These are phyloP conservation scores for Tinea semifulvella DNA, from an alignment of 2,888 invertebrate genomes.

Conservation along the genomic window DNA sequence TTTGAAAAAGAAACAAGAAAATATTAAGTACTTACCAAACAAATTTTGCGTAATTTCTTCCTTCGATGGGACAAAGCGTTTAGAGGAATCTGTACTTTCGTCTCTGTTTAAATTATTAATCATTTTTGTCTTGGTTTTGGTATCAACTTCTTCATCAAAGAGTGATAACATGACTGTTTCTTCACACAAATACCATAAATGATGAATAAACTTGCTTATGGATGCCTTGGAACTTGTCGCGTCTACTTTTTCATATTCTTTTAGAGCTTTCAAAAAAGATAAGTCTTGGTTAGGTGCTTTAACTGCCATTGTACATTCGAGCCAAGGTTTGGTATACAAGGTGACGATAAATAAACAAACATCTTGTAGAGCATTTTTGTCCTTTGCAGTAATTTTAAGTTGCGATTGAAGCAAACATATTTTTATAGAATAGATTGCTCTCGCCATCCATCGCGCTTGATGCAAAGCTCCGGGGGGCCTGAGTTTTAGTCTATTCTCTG, in stretches of 20 bases:
- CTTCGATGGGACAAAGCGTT: constrained; percentile 20
- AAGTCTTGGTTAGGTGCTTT: constrained; percentile 16
- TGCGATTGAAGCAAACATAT: constrained; percentile 16
- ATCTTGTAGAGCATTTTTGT: constrained; percentile 8
- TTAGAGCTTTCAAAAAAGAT: constrained; percentile 15
- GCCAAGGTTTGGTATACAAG: constrained; percentile 1
- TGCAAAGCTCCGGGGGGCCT: constrained; percentile 19
- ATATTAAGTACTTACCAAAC: constrained; percentile 12
- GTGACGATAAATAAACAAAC: constrained; percentile 12
- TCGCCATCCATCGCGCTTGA: constrained; percentile 19
- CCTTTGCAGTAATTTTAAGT: constrained; percentile 14
- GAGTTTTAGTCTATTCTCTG: constrained; percentile 17
- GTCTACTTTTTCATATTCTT: constrained; percentile 17
- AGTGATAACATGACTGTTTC: constrained; percentile 17
- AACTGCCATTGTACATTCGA: constrained; percentile 13
- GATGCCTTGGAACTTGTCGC: constrained; percentile 18
- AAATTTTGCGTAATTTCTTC: constrained; percentile 18
- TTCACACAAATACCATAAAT: constrained; percentile 20
- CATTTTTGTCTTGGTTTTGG: constrained; percentile 17
- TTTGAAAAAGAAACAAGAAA: constrained; percentile 5
- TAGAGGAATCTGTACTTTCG: constrained; percentile 17
- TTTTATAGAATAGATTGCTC: constrained; percentile 20
- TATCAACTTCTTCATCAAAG: constrained; percentile 19
- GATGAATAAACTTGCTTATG: constrained; percentile 18
- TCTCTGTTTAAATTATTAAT: constrained; percentile 19